phyloP scores from a whole-genome alignment of 2,113 vertebrate genomes.

The Misgurnus mizolepis region DNA sequence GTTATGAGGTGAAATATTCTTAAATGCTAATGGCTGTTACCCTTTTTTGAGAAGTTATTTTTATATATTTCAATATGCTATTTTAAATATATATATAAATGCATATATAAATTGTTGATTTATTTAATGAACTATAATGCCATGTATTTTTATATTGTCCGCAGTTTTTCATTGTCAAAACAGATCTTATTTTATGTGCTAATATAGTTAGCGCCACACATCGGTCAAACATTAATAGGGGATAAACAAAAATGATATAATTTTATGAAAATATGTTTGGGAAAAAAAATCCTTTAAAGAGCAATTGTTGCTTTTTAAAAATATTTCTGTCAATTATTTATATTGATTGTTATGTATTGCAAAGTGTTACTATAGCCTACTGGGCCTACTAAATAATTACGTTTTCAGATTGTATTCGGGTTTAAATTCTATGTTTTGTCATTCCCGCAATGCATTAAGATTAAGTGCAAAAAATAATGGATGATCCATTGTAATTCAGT shows the following conservation, averaged over 20 bases:
- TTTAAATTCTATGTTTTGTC: constrained; percentile 31
- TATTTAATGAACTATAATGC: constrained; percentile 79
- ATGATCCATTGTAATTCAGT: constrained; percentile 69
- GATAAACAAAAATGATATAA: constrained; percentile 35
- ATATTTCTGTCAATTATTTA: constrained; percentile 61
- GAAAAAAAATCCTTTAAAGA: constrained; percentile 58
- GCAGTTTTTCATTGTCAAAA: constrained; percentile 75
- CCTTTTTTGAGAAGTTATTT: constrained; percentile 79
- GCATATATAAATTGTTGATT: constrained; percentile 78
- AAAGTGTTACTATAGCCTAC: constrained; percentile 59
- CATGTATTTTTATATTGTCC: constrained; percentile 83
- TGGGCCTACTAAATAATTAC: constrained; percentile 56
- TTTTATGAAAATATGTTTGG: too few relatives aligned
- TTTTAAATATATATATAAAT: constrained; percentile 77
- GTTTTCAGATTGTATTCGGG: constrained; percentile 58
- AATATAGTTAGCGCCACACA: constrained; percentile 63
- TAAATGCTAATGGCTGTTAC: constrained; percentile 72
- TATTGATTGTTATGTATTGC: constrained; percentile 62
- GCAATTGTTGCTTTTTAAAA: constrained; percentile 65
- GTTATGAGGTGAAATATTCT: constrained; percentile 70
- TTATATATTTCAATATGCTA: constrained; percentile 81
- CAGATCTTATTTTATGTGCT: constrained; percentile 74
- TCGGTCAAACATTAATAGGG: constrained; percentile 58
- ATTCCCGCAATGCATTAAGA: constrained; percentile 32
- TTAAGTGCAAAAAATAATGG: constrained; percentile 55